A percentile compares a stretch with the other conserved stretches of the same genome.
These are phyloP conservation scores for Diarsia rubi DNA, from an alignment of 2,888 invertebrate species.

Conservation along the genomic window DNA sequence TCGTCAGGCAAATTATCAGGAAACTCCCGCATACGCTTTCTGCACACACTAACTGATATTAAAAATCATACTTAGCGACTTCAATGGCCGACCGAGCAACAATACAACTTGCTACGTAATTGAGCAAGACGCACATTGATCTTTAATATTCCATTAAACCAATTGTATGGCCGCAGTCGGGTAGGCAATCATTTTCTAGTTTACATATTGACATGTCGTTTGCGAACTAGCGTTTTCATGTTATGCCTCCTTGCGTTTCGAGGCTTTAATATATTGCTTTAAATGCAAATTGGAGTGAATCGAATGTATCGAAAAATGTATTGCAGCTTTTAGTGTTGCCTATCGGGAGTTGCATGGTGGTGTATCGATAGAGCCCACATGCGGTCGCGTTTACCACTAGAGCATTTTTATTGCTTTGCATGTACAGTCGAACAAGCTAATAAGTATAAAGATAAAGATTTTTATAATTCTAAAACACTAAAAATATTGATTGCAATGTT, in stretches of 20 bases:
- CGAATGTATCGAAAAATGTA: constrained; percentile 58
- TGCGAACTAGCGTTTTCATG: constrained; percentile 52
- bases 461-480: too few species aligned
- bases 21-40: constrained; percentile 88
- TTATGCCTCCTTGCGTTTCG: constrained; percentile 57
- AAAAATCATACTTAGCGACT: constrained; percentile 84
- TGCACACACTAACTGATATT: constrained; percentile 85
- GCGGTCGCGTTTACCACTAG: constrained; percentile 72
- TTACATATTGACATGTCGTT: constrained; percentile 65
- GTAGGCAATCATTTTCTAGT: constrained; percentile 62
- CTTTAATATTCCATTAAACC: constrained; percentile 67
- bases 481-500: too few species aligned
- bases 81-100: constrained; percentile 73
- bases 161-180: constrained; percentile 57
- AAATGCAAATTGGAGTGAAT: constrained; percentile 56
- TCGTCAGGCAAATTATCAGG: constrained; percentile 85
- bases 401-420: constrained; percentile 70
- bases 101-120: constrained; percentile 72
- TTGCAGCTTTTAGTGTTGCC: constrained; percentile 67
- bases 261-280: constrained; percentile 54
- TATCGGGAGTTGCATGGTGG: constrained; percentile 72
- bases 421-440: too few species aligned
- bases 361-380: constrained; percentile 83
- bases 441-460: too few species aligned
- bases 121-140: constrained; percentile 69